Base-by-base conservation (phyloP, 2,113 vertebrate genomes). In the Vidua macroura region DNA sequence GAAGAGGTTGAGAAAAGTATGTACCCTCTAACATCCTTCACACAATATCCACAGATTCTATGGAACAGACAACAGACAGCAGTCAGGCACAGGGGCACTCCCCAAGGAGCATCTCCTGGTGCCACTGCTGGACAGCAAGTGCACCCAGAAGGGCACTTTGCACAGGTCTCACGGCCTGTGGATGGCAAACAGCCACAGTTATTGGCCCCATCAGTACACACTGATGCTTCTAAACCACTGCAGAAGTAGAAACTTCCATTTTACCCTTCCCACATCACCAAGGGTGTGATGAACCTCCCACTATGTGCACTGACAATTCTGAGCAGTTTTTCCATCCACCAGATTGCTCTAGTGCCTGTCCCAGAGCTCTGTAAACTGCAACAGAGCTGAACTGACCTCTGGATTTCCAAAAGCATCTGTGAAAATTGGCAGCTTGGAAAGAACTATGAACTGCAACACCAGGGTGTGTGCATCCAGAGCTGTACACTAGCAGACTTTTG, bases 391-490 rank as follows among this genome's bases (percentile, higher is more conserved):
- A 74, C 10, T 77, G 90, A 94, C 75, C 92, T 83, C 63, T 1
- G 2, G 70, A 69, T n/a, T 77, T 77, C 24, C 82, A 90, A 91
- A 62, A 92, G 59, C 72, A 94, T 74, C 90, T 93, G 93, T 83
- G 82, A 94, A 95, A 95, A 74, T 10, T 94, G 93, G 94, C 95
- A 96, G 84, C 82, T 86, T 48, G 84, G 51, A 73, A 59, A 55
- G 66, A 93, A 51, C 74, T 43, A 28, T 12, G 75, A 93, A 87
- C 89, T 79, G 70, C 46, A 90, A 43, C 70, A 83, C 27, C 51
- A 80, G 82, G 15, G 30, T 69, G 81, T 9, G 3, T 25, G 53
- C 63, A 79, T 69, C 41, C 82, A 76, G 56, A 84, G 41, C 1
- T 70, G 70, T 41, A 91, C 30, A 52, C 67, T 7, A 85, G 78